phyloP scores from a whole-genome alignment of 2,113 vertebrate species.

The Heterotis niloticus region DNA sequence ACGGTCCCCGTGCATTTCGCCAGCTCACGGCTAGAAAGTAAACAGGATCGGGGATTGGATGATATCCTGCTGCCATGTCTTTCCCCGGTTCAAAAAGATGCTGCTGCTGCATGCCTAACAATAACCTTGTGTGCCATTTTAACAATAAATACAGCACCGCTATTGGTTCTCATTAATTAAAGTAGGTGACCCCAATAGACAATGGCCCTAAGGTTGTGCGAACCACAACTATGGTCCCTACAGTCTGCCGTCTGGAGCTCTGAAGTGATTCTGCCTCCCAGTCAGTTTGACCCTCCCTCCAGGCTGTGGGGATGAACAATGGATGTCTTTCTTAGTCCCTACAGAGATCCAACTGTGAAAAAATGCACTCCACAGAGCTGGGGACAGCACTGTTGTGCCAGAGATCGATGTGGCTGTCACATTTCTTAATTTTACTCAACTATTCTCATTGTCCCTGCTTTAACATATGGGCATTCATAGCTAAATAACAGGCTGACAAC shows the following conservation, averaged over 20 bases:
- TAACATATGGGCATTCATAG: constrained; percentile 30
- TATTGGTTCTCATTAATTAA: background rate
- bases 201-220: constrained; percentile 9
- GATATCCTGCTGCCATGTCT: background rate
- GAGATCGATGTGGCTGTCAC: constrained; percentile 37
- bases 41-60: background rate
- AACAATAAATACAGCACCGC: background rate
- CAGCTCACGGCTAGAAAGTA: too few relatives aligned
- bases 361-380: constrained; percentile 25
- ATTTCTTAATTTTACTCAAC: constrained; percentile 36
- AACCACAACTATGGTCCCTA: background rate
- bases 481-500: constrained; percentile 19
- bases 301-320: constrained; percentile 10
- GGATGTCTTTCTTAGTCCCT: constrained; percentile 5
- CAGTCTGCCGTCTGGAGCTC: background rate
- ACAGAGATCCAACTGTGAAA: constrained; percentile 14
- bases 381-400: constrained; percentile 16
- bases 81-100: background rate
- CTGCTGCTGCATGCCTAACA: background rate
- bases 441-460: constrained; percentile 7
- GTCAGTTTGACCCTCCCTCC: constrained; percentile 8
- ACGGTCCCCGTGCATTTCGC: too few relatives aligned
- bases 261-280: background rate
- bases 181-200: background rate
- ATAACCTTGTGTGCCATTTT: background rate